Percentiles rank a stretch among this genome's conserved stretches.
phyloP scores from a whole-genome alignment of 2,888 invertebrate genomes.

The Rhimphoctona megacephalus region DNA sequence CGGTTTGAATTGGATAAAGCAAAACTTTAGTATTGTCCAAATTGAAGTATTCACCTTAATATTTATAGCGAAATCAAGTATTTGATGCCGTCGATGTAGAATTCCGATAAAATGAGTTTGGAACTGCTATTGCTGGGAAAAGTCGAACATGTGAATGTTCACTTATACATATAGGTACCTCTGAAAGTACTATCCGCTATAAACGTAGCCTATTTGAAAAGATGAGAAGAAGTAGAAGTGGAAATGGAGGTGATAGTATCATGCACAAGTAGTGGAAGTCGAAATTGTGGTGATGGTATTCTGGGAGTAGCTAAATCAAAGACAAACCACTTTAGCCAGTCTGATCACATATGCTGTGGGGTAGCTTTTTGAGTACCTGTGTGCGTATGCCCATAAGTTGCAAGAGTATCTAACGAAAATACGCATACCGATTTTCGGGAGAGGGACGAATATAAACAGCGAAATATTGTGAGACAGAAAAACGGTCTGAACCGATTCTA shows the following conservation, averaged over 20 bases:
- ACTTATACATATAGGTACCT: neutral
- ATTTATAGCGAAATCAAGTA: neutral
- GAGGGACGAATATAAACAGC: conserved; percentile 8
- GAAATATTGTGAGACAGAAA: conserved; percentile 32
- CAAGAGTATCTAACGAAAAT: conserved; percentile 48
- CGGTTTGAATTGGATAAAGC: neutral
- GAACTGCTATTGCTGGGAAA: neutral
- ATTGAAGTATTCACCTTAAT: neutral
- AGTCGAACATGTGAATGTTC: neutral
- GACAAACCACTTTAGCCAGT: conserved; percentile 84
- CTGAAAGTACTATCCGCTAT: neutral
- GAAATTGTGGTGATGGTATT: conserved; percentile 70
- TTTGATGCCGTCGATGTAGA: neutral
- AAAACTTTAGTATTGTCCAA: neutral
- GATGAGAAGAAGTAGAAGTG: conserved; percentile 46
- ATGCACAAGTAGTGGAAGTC: conserved; percentile 68
- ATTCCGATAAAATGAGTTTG: neutral
- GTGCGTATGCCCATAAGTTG: conserved; percentile 52
- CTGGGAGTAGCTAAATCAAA: conserved; percentile 83
- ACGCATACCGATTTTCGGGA: conserved; percentile 5
- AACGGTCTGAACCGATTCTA: conserved; percentile 7
- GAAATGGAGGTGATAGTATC: conserved; percentile 49
- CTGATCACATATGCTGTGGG: conserved; percentile 74
- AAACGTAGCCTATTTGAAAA: conserved; percentile 3
- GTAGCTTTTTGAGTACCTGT: conserved; percentile 42